Conservation (phyloP, 2,888 invertebrate genomes). For the Caenorhabditis sp. region DNA sequence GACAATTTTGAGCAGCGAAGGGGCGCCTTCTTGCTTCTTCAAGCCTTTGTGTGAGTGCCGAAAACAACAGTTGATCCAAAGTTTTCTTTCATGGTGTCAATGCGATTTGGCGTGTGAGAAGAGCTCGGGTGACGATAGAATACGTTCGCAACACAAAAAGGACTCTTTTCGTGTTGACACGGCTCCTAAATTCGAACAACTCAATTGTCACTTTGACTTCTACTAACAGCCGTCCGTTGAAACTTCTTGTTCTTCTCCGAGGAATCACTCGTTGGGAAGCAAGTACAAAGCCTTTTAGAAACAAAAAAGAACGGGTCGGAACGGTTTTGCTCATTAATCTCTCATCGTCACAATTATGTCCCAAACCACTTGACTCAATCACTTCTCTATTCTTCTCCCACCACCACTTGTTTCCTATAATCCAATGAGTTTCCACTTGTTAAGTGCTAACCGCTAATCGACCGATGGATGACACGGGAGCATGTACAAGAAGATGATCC, state of each 20-base stretch:
- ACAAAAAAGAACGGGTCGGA: no score
- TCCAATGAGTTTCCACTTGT: conserved; percentile 38
- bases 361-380: no score
- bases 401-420: background rate
- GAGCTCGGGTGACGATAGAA: conserved; percentile 14
- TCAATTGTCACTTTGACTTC: conserved; percentile 20
- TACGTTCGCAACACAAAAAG: conserved; percentile 25
- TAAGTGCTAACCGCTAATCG: conserved; percentile 54
- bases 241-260: conserved; percentile 14
- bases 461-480: conserved; percentile 33
- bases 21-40: background rate
- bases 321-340: no score
- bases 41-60: conserved; percentile 44
- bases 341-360: no score
- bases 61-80: conserved; percentile 53
- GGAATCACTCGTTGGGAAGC: no score
- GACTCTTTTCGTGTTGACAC: conserved; percentile 7
- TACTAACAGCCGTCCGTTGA: background rate
- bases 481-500: conserved; percentile 30
- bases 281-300: no score
- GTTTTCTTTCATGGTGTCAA: conserved; percentile 54
- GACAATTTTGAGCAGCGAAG: background rate
- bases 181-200: conserved; percentile 6
- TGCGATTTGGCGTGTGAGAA: conserved; percentile 30
- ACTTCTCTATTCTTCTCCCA: background rate